Evolutionary conservation across 2,888 invertebrate genomes (phyloP).

Genomic region (Dorcus parallelipipedus): DNA sequence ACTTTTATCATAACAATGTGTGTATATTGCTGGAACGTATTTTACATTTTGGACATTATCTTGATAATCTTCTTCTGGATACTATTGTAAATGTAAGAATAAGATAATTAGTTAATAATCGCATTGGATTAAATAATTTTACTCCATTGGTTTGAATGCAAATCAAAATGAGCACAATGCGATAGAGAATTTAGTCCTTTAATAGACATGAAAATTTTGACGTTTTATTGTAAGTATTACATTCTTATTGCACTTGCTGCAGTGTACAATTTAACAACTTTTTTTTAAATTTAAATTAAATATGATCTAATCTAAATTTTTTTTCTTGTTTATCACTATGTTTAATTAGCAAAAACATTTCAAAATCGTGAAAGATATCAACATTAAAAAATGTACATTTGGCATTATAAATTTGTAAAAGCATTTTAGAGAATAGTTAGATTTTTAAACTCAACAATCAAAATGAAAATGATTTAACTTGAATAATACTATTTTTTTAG

Average conservation of each 20-base stretch:
- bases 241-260: background rate
- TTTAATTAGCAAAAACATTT: too few relatives aligned
- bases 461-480: background rate
- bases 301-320: background rate
- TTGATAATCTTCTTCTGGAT: constrained; percentile 78
- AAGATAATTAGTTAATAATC: background rate
- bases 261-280: background rate
- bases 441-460: background rate
- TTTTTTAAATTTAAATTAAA: background rate
- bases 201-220: background rate
- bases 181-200: background rate
- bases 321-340: too few relatives aligned
- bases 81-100: constrained; percentile 52
- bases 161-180: too few relatives aligned
- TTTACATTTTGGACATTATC: constrained; percentile 82
- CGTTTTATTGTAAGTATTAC: background rate
- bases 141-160: too few relatives aligned
- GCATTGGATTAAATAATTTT: background rate
- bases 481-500: background rate
- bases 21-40: constrained; percentile 92
- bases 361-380: too few relatives aligned
- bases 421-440: too few relatives aligned
- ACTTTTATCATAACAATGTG: constrained; percentile 91
- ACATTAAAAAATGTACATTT: too few relatives aligned
- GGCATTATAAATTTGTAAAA: background rate